A percentile compares a stretch with the other conserved stretches of the same genome.
phyloP scores from a whole-genome alignment of 1,140 invertebrate genomes.

The Macrotrachela quadricornifera region DNA sequence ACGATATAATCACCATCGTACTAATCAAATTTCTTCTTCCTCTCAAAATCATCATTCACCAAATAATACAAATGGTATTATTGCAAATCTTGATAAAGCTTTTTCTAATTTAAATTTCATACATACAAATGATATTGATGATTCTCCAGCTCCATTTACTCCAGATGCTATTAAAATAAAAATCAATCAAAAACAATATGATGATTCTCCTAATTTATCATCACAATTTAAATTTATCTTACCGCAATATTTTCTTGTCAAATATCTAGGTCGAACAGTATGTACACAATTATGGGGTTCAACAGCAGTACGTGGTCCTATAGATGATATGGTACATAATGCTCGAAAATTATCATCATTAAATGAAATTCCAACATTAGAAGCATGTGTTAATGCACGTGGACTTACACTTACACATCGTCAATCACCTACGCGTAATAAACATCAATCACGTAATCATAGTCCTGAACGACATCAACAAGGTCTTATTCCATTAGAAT shows the following conservation, averaged over 20 bases:
- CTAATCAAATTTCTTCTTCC: no score
- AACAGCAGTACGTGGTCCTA: neutral
- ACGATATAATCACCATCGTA: no score
- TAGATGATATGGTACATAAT: neutral
- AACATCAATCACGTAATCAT: neutral
- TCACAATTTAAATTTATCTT: no score
- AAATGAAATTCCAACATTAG: constrained; percentile 2
- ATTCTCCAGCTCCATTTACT: no score
- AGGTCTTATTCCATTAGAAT: neutral
- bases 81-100: no score
- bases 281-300: constrained; percentile 5
- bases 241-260: constrained; percentile 2
- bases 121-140: no score
- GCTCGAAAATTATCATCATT: neutral
- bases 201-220: no score
- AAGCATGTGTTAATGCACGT: neutral
- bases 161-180: no score
- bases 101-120: no score
- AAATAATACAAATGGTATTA: no score
- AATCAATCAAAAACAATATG: no score
- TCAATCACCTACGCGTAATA: neutral
- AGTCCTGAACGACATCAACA: neutral
- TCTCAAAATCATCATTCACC: no score
- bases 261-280: constrained; percentile 3
- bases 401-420: neutral